Evolutionary conservation across 2,797 vertebrate species (phyloP), one percentile per base, ranked within the genome.

Genomic region (Mormyrus hasselquistii): DNA sequence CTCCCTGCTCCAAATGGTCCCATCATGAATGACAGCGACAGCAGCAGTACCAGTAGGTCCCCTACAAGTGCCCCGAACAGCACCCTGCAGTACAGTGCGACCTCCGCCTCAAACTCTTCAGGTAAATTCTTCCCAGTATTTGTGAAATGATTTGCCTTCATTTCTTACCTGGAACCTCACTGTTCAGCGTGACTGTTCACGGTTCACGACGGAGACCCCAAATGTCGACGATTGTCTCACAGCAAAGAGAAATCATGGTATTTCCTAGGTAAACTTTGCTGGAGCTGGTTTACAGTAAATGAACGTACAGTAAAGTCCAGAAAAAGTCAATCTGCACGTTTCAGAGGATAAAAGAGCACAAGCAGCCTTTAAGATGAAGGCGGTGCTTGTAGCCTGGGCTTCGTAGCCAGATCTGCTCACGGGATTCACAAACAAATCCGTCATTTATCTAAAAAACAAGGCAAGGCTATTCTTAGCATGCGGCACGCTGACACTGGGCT

Each of bases 81-180:
- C 88, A 59, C 52, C 53, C 38, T 34, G 12, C 38, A 5, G 12
- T 44, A 82, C 69, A 41, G 19, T 34, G 29, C 65, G 38, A 55
- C 22, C 88, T n/a, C 34, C 50, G 44, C 7, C 10, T 14, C 76
- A 12, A 0, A 22, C n/a, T n/a, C 25, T 44, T 50, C 73, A 47
- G 53, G 88, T 88, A 29, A 44, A 41, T 83, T 22, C 83, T 85
- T 50, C 49, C 83, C 0, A 53, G 83, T 85, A 50, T 85, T 50
- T 52, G 22, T 50, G 50, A 38, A 73, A 38, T 38, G 2, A 73
- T 85, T 25, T 50, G 22, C 86, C 41, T 44, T 44, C 12, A 19
- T 44, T 82, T 89, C 89, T 93, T 93, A 94, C 93, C 93, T 52
- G 82, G 82, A 50, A 25, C 44, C 38, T 84, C 44, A 49, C 47